These are phyloP conservation scores for Megalops cyprinoides DNA, from an alignment of 2,797 vertebrate species.

Conservation along the genomic window DNA sequence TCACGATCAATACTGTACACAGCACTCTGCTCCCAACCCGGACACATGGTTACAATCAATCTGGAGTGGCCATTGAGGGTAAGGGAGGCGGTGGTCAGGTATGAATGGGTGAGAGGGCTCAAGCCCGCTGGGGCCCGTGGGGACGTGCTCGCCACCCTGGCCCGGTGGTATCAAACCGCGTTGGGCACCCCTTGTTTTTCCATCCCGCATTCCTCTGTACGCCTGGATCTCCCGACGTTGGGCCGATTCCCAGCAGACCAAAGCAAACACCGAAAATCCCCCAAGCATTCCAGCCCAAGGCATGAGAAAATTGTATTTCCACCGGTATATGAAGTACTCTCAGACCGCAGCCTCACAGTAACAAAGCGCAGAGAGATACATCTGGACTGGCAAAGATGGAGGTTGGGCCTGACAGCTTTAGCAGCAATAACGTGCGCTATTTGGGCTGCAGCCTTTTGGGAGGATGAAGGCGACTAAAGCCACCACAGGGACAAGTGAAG, in stretches of 20 bases:
- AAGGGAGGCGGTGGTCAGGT: neutral
- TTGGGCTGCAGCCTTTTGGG: neutral
- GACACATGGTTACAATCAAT: neutral
- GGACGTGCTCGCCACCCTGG: neutral
- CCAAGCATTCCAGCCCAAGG: conserved; percentile 3
- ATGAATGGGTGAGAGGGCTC: neutral
- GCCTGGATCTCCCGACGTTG: conserved; percentile 8
- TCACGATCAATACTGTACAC: conserved; percentile 3
- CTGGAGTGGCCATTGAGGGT: neutral
- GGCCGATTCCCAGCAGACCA: conserved; percentile 24
- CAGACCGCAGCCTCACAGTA: neutral
- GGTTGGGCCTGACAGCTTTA: neutral
- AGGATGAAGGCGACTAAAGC: neutral
- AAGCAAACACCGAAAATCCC: conserved; percentile 32
- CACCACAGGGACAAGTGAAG: neutral
- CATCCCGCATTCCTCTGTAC: conserved; percentile 18
- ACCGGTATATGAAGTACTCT: neutral
- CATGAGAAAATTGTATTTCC: neutral
- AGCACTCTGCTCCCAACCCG: neutral
- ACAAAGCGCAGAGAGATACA: neutral
- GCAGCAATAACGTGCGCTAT: neutral
- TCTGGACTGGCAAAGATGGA: neutral
- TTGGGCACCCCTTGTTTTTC: neutral
- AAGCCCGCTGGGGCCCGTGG: neutral
- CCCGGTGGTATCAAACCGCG: neutral